phyloP scores from a whole-genome alignment of 1,140 invertebrate genomes.

The Muscidifurax raptorellus region DNA sequence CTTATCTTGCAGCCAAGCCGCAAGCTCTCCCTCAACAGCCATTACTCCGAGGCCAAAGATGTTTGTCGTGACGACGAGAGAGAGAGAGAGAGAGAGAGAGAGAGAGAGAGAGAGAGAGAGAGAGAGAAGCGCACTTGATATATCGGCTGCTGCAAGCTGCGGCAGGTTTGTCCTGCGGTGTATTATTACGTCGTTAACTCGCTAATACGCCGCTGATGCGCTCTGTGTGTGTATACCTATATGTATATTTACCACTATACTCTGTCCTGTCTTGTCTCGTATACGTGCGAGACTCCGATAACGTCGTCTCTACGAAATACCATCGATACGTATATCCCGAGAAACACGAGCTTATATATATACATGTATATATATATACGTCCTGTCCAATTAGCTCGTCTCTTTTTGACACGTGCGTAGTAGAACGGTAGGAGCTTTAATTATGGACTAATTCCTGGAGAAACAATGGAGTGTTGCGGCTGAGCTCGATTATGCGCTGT shows the following conservation, averaged over 20 bases:
- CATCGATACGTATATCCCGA: neutral
- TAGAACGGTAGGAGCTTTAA: neutral
- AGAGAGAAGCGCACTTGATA: neutral
- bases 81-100: no score
- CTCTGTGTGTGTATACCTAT: no score
- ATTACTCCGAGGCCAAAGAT: neutral
- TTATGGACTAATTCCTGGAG: neutral
- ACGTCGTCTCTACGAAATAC: neutral
- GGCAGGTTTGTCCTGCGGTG: constrained; percentile 33
- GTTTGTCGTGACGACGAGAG: neutral
- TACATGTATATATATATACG: neutral
- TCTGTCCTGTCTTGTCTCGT: neutral
- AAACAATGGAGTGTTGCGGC: neutral
- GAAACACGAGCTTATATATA: neutral
- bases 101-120: no score
- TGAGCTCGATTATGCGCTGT: neutral
- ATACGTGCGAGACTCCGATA: constrained; percentile 31
- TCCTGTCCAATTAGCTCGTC: neutral
- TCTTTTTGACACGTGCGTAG: neutral
- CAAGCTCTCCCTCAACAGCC: neutral
- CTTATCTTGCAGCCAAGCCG: neutral
- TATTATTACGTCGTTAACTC: constrained; percentile 34
- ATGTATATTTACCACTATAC: no score
- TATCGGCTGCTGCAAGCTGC: constrained; percentile 52
- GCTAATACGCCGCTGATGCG: neutral